Conservation (phyloP, 2,113 vertebrate species). For the Gyps fulvus region DNA sequence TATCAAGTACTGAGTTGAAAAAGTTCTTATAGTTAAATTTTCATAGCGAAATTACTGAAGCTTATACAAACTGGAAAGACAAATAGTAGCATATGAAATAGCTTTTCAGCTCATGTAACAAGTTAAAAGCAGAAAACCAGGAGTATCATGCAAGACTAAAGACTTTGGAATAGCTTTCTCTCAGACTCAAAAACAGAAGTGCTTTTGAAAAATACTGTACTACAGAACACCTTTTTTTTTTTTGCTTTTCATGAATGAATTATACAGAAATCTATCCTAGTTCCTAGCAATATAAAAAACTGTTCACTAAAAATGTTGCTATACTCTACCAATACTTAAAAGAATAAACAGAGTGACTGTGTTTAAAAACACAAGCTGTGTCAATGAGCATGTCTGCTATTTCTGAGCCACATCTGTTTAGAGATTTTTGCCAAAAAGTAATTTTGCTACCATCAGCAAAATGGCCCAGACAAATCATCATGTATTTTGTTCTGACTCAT, state of each 20-base stretch:
- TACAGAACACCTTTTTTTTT: not conserved
- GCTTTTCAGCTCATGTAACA: not conserved
- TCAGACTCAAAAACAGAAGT: not conserved
- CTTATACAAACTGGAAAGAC: not conserved
- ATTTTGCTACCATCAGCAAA: not conserved
- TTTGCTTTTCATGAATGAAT: not conserved
- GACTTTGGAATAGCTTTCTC: not conserved
- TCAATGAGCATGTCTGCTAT: not conserved
- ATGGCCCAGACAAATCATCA: not conserved
- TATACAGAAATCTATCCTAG: not conserved
- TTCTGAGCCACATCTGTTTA: not conserved
- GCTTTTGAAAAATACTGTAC: not conserved
- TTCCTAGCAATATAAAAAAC: not conserved
- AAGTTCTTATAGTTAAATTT: not conserved
- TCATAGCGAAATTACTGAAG: not conserved
- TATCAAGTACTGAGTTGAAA: not conserved
- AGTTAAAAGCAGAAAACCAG: not conserved
- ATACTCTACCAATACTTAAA: not conserved
- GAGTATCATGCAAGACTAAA: not conserved
- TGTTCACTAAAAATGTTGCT: not conserved
- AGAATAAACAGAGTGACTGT: not conserved
- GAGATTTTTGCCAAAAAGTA: not conserved
- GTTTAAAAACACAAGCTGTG: not conserved
- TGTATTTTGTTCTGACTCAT: not conserved
- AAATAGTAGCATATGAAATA: not conserved